phyloP scores from a whole-genome alignment of 2,888 invertebrate species.

The Elaeidobius kamerunicus region DNA sequence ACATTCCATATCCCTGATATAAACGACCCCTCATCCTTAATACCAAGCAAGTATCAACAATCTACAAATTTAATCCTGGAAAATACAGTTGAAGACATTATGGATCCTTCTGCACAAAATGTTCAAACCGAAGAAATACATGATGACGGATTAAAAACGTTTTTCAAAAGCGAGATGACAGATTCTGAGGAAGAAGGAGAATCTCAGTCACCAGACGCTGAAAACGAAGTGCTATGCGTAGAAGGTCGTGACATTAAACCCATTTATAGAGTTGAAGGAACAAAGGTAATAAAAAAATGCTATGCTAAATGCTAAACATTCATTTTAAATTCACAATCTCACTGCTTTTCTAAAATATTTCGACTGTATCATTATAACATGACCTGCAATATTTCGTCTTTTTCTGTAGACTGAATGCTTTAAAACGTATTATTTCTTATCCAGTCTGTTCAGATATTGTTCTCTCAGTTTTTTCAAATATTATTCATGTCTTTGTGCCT shows the following conservation, averaged over 20 bases:
- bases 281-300: conserved; percentile 45
- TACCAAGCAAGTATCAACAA: not conserved
- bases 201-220: conserved; percentile 1
- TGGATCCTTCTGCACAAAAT: not conserved
- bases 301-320: too few species aligned
- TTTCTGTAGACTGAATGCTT: too few species aligned
- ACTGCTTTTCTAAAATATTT: too few species aligned
- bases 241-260: conserved; percentile 45
- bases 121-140: not conserved
- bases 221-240: conserved; percentile 32
- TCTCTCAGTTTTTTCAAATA: too few species aligned
- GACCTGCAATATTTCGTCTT: too few species aligned
- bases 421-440: too few species aligned
- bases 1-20: conserved; percentile 18
- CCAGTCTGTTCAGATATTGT: too few species aligned
- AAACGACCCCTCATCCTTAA: conserved; percentile 3
- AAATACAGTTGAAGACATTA: not conserved
- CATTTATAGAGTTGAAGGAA: conserved; percentile 47
- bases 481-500: too few species aligned
- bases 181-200: conserved; percentile 6
- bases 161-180: conserved; percentile 5
- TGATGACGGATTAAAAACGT: conserved; percentile 2
- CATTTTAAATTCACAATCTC: too few species aligned
- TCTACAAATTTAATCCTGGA: not conserved
- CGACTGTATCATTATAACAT: too few species aligned